Conservation (phyloP, 2,888 invertebrate species). For the Phaonia tiefii region DNA sequence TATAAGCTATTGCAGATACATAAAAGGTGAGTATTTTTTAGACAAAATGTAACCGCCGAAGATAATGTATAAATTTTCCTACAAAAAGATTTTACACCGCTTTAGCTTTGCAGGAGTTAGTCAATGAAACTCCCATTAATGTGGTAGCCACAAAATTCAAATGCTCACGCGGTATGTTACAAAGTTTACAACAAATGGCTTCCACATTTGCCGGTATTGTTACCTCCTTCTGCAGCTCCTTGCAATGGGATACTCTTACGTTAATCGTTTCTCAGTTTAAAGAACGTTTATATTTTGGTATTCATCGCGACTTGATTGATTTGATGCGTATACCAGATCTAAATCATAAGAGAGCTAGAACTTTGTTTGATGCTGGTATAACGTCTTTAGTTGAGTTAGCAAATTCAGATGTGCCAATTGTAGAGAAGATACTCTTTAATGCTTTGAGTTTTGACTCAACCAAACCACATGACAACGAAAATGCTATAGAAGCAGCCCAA, state of each 20-base stretch:
- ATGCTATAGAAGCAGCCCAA: conserved; percentile 84
- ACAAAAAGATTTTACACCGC: conserved; percentile 90
- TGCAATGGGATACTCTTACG: conserved; percentile 96
- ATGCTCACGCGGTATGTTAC: conserved; percentile 93
- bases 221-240: conserved; percentile 94
- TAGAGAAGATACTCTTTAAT: conserved; percentile 90
- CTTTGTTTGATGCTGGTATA: conserved; percentile 90
- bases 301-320: conserved; percentile 95
- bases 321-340: conserved; percentile 91
- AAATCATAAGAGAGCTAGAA: conserved; percentile 91
- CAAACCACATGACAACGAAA: conserved; percentile 87
- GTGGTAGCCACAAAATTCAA: conserved; percentile 92
- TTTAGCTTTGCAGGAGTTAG: conserved; percentile 94
- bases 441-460: conserved; percentile 92
- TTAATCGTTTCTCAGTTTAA: conserved; percentile 95
- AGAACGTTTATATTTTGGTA: conserved; percentile 95
- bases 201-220: conserved; percentile 99
- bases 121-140: conserved; percentile 92
- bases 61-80: background rate
- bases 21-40: conserved; percentile 82
- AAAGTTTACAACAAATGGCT: conserved; percentile 95
- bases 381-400: conserved; percentile 90
- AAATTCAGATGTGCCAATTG: conserved; percentile 84
- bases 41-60: background rate
- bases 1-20: conserved; percentile 83